phyloP scores from a whole-genome alignment of 2,888 invertebrate species.

The Tribolium freemani region DNA sequence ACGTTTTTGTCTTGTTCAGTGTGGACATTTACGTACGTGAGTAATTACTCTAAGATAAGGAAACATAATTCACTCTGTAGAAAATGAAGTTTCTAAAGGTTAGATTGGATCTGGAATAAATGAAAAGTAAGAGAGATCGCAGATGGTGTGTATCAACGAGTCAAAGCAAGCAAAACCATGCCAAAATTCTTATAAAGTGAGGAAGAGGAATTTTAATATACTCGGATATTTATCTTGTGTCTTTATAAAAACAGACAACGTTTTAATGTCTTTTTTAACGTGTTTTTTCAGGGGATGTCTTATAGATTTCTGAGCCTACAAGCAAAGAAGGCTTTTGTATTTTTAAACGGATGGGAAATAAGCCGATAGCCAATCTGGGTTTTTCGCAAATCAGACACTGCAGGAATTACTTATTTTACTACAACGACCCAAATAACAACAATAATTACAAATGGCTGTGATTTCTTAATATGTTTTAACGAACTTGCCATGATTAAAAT shows the following conservation, averaged over 20 bases:
- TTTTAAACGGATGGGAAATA: too few relatives aligned
- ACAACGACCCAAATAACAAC: too few relatives aligned
- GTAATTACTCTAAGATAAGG: conserved; percentile 29
- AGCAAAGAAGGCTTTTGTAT: too few relatives aligned
- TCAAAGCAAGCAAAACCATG: not conserved
- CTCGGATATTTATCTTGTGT: not conserved
- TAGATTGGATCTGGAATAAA: conserved; percentile 28
- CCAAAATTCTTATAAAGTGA: not conserved
- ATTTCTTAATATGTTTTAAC: too few relatives aligned
- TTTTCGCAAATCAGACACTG: too few relatives aligned
- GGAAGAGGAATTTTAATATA: conserved; percentile 1
- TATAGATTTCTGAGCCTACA: not conserved
- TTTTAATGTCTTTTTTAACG: not conserved
- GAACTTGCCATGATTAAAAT: too few relatives aligned
- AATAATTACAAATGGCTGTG: too few relatives aligned
- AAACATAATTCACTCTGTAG: conserved; percentile 25
- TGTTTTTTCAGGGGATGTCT: not conserved
- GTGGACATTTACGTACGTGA: conserved; percentile 8
- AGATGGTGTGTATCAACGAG: conserved; percentile 17
- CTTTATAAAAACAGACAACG: not conserved
- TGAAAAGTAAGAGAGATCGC: conserved; percentile 21
- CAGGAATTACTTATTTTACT: too few relatives aligned
- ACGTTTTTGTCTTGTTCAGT: not conserved
- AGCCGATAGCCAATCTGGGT: too few relatives aligned
- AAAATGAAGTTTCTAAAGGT: conserved; percentile 28